These are phyloP conservation scores for Todiramphus saurophagus DNA, from an alignment of 2,113 vertebrate genomes.

Conservation along the genomic window DNA sequence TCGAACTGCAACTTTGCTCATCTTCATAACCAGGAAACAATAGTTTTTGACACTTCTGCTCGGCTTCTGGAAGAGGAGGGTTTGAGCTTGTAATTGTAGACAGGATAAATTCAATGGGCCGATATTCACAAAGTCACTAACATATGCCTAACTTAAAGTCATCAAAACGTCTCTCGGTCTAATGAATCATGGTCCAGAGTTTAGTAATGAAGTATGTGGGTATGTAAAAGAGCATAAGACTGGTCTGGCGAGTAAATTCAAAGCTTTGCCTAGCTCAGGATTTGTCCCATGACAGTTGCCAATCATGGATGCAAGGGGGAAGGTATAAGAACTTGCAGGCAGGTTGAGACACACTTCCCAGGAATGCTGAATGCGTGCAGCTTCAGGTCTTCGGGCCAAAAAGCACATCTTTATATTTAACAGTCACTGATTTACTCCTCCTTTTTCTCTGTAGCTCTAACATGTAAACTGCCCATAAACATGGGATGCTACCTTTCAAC, in stretches of 20 bases:
- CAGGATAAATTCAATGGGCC: background rate
- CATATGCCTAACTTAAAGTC: background rate
- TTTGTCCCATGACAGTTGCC: background rate
- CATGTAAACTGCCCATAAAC: background rate
- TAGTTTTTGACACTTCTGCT: background rate
- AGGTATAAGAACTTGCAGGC: background rate
- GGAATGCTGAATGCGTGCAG: background rate
- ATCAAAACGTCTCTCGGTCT: background rate
- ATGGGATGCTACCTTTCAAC: background rate
- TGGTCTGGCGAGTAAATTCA: background rate
- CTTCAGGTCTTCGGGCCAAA: background rate
- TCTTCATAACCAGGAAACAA: background rate
- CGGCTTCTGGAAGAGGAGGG: background rate
- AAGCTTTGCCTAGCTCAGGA: background rate
- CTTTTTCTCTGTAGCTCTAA: background rate
- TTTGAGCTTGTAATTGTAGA: background rate
- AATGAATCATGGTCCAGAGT: background rate
- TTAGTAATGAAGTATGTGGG: background rate
- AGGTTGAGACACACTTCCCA: background rate
- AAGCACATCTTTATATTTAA: background rate
- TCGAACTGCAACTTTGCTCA: background rate
- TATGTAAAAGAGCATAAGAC: background rate
- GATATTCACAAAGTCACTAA: background rate
- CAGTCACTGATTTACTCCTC: background rate
- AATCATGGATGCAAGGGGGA: background rate